These are phyloP conservation scores for Arvicanthis niloticus DNA, from an alignment of 2,113 vertebrate species.

Conservation along the genomic window DNA sequence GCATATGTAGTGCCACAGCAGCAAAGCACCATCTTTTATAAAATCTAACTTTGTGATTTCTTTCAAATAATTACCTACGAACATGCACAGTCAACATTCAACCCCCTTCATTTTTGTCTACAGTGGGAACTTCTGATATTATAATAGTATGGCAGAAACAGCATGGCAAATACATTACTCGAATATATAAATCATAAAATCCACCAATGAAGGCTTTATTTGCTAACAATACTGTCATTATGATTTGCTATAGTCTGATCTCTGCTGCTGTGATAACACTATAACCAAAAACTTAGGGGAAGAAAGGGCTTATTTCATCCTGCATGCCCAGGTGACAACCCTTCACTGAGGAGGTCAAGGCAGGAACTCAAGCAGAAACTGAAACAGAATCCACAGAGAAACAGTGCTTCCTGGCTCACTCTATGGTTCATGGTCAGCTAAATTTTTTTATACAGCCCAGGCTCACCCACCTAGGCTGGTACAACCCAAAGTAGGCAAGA, in stretches of 20 bases:
- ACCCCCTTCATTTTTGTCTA: not conserved
- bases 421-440: not conserved
- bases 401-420: not conserved
- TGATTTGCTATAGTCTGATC: not conserved
- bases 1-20: not conserved
- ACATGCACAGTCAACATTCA: not conserved
- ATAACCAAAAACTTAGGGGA: not conserved
- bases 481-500: not conserved
- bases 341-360: not conserved
- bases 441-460: not conserved
- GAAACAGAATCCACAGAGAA: not conserved
- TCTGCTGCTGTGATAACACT: not conserved
- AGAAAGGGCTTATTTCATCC: not conserved
- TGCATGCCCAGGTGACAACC: not conserved
- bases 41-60: not conserved
- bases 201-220: not conserved
- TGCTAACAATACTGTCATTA: not conserved
- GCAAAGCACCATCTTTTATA: not conserved
- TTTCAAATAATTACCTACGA: not conserved
- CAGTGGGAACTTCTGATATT: not conserved
- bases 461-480: not conserved
- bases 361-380: not conserved
- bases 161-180: accelerated
- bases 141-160: not conserved
- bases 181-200: not conserved